Conservation (phyloP, 2,888 invertebrate species). For the Aporophyla lueneburgensis region DNA sequence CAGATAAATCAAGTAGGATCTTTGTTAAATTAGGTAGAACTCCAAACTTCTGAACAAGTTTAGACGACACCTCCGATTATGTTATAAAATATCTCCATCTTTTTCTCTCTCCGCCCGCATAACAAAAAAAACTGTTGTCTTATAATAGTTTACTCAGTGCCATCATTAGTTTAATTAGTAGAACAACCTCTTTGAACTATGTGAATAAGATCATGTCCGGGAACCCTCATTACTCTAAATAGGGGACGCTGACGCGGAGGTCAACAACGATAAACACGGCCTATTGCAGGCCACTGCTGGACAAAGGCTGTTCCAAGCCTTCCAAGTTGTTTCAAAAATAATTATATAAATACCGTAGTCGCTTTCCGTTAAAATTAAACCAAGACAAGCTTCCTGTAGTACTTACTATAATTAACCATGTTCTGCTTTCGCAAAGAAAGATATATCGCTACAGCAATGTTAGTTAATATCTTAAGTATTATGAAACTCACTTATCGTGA, state of each 20-base stretch:
- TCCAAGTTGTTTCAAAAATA: slow-evolving; percentile 29
- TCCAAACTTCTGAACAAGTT: slow-evolving; percentile 14
- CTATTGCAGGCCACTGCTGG: slow-evolving; percentile 19
- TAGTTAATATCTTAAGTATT: background rate
- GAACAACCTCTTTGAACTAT: slow-evolving; percentile 14
- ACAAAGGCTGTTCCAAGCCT: slow-evolving; percentile 23
- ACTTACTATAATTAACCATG: background rate
- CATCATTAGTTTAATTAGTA: slow-evolving; percentile 40
- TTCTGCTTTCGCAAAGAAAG: background rate
- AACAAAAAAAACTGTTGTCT: slow-evolving; percentile 16
- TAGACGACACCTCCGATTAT: slow-evolving; percentile 15
- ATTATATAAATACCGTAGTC: background rate
- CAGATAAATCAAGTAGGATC: background rate
- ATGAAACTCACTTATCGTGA: slow-evolving; percentile 7
- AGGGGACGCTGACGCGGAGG: slow-evolving; percentile 33
- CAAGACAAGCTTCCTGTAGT: background rate
- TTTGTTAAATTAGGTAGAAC: slow-evolving; percentile 1
- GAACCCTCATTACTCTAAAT: slow-evolving; percentile 42
- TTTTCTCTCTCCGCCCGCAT: background rate
- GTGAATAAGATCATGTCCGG: slow-evolving; percentile 33
- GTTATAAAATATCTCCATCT: slow-evolving; percentile 1
- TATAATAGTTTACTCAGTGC: slow-evolving; percentile 26
- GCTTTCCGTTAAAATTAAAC: slow-evolving; percentile 16
- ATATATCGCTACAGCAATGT: background rate
- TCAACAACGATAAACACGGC: slow-evolving; percentile 14